These are phyloP conservation scores for Glaucopsyche alexis DNA, from an alignment of 2,888 invertebrate genomes.

Conservation along the genomic window DNA sequence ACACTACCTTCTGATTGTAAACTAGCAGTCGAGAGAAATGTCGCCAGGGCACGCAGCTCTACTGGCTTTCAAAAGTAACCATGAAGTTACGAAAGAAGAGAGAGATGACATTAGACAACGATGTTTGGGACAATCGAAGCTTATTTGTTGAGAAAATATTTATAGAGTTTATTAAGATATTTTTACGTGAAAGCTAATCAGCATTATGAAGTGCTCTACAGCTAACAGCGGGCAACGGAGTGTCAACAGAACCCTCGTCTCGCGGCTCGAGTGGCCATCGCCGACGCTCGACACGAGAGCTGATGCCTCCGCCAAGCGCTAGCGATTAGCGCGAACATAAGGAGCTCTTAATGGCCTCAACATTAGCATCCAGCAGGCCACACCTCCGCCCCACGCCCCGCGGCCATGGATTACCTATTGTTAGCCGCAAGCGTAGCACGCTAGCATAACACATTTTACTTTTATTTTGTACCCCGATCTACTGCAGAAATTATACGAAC, in stretches of 20 bases:
- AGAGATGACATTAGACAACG: not conserved
- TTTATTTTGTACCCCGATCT: not conserved
- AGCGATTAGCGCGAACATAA: not conserved
- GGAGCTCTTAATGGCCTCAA: not conserved
- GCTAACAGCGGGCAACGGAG: not conserved
- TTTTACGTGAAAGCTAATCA: not conserved
- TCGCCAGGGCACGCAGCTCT: not conserved
- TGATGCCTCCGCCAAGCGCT: not conserved
- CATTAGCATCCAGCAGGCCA: not conserved
- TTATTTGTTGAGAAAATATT: not conserved
- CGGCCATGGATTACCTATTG: conserved; percentile 9
- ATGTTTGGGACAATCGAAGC: not conserved
- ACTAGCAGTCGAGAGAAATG: not conserved
- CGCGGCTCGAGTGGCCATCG: conserved; percentile 8
- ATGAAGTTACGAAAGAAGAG: not conserved
- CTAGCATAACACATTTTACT: not conserved
- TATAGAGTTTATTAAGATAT: not conserved
- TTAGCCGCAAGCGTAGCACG: not conserved
- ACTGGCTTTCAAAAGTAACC: not conserved
- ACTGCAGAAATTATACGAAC: not conserved
- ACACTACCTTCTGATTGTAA: not conserved
- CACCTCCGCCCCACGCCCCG: not conserved
- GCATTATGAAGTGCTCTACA: not conserved
- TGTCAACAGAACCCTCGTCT: conserved; percentile 3
- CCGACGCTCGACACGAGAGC: not conserved